Evolutionary conservation across 2,113 vertebrate species (phyloP).

Genomic region (Terrapene triunguis): DNA sequence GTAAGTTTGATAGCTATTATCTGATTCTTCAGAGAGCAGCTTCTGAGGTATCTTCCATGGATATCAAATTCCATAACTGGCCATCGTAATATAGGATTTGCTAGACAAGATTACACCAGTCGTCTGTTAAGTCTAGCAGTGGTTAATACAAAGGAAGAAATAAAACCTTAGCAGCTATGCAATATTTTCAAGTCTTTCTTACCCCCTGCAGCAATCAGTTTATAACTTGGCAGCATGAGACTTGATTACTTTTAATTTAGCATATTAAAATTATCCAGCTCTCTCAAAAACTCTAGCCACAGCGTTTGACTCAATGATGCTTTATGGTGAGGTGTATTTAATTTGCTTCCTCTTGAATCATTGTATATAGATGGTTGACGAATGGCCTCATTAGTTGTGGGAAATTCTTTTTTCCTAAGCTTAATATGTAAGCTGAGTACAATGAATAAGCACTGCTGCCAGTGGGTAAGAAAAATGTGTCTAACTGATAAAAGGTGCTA

Average conservation of each 20-base stretch:
- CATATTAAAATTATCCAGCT: neutral
- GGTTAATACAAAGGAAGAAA: conserved; percentile 1
- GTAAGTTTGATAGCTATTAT: neutral
- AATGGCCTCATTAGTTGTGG: neutral
- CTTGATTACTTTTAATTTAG: neutral
- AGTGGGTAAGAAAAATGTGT: neutral
- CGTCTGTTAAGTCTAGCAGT: neutral
- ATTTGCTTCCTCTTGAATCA: neutral
- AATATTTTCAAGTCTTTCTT: neutral
- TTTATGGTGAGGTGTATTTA: neutral
- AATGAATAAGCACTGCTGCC: neutral
- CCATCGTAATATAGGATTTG: neutral
- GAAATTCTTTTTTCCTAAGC: neutral
- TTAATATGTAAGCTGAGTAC: neutral
- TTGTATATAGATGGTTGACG: neutral
- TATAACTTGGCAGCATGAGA: neutral
- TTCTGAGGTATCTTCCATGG: neutral
- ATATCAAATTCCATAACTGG: neutral
- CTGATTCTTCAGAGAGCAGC: neutral
- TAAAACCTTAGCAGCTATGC: neutral
- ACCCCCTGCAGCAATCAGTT: neutral
- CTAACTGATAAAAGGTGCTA: neutral
- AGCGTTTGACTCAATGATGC: neutral
- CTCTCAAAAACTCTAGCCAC: neutral
- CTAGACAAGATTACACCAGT: neutral